A percentile compares a stretch with the other conserved stretches of the same genome.
phyloP scores from a whole-genome alignment of 2,113 vertebrate species.

The Urocynchramus pylzowi region DNA sequence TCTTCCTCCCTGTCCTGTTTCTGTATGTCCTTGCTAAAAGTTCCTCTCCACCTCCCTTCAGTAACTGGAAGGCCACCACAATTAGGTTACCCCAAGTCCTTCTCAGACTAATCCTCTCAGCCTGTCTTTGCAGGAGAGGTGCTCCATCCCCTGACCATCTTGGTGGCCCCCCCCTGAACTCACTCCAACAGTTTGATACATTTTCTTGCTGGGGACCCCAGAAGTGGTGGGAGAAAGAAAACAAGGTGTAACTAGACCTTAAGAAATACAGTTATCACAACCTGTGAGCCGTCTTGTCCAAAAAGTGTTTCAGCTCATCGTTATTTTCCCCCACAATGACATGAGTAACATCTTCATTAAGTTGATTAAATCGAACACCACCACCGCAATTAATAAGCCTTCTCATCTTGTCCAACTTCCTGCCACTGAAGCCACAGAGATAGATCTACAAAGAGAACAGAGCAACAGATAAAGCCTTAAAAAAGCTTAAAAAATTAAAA shows the following conservation, averaged over 20 bases:
- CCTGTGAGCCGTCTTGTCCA: constrained; percentile 86
- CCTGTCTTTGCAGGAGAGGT: fast-evolving
- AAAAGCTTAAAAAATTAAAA: neutral
- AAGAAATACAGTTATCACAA: constrained; percentile 54
- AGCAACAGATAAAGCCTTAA: neutral
- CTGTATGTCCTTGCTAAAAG: neutral
- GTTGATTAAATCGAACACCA: constrained; percentile 91
- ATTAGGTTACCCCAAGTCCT: neutral
- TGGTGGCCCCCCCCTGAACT: neutral
- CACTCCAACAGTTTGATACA: neutral
- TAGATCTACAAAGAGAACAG: constrained; percentile 79
- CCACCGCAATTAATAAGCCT: constrained; percentile 87
- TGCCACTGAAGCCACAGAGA: constrained; percentile 86
- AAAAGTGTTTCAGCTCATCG: constrained; percentile 83
- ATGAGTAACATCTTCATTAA: constrained; percentile 92
- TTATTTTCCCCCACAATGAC: constrained; percentile 86
- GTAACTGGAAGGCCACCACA: neutral
- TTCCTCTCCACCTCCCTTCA: neutral
- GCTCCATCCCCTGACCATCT: neutral
- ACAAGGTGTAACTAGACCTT: neutral
- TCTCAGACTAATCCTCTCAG: neutral
- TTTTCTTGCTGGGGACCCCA: neutral
- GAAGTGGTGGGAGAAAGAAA: neutral
- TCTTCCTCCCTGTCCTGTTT: neutral
- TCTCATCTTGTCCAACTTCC: constrained; percentile 89